A percentile compares a stretch with the other conserved stretches of the same genome.
phyloP scores from a whole-genome alignment of 2,113 vertebrate species.

The Salvelinus fontinalis region DNA sequence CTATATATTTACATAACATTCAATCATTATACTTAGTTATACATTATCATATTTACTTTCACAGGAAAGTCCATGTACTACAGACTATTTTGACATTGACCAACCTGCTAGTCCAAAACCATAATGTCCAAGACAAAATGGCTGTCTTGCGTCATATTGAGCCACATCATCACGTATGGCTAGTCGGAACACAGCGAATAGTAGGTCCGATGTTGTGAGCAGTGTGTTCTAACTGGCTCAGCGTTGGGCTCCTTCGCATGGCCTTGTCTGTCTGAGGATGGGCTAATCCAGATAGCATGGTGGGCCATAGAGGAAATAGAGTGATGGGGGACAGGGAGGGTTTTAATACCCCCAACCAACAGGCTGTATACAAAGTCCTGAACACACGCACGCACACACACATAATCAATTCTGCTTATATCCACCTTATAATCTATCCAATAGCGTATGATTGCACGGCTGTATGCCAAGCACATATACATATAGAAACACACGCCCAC shows the following conservation, averaged over 20 bases:
- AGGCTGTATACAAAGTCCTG: not conserved
- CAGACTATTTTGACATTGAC: no score
- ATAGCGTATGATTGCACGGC: slow-evolving; percentile 22
- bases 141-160: no score
- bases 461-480: not conserved
- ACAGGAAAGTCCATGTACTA: no score
- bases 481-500: slow-evolving; percentile 1
- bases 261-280: slow-evolving; percentile 22
- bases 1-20: not conserved
- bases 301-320: not conserved
- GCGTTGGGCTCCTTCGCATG: not conserved
- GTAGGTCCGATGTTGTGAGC: not conserved
- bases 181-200: no score
- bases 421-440: slow-evolving; percentile 3
- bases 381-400: not conserved
- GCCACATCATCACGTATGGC: no score
- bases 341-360: not conserved
- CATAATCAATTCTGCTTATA: not conserved
- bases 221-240: no score
- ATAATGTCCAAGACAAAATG: no score
- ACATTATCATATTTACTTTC: no score
- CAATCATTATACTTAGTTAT: not conserved
- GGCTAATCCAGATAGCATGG: slow-evolving; percentile 34
- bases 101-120: no score
- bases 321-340: not conserved